Percentiles rank a stretch among this genome's conserved stretches.
Conservation (phyloP, 2,113 vertebrate species). For the Origma solitaria region DNA sequence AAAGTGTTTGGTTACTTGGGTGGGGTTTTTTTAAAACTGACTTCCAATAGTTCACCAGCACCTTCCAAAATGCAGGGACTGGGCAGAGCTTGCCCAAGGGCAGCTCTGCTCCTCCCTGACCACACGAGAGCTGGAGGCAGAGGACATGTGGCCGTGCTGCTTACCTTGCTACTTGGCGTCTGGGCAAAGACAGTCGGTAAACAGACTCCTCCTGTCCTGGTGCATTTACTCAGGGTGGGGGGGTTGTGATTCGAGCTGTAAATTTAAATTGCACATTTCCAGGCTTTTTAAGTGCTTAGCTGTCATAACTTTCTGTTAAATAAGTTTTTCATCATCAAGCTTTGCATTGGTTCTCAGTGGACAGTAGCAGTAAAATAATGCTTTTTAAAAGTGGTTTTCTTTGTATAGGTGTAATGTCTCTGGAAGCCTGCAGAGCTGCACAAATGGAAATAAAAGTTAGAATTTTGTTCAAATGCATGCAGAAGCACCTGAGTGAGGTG, state of each 20-base stretch:
- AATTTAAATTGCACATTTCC: background rate
- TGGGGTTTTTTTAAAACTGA: background rate
- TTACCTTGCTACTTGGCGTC: background rate
- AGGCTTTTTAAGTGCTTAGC: background rate
- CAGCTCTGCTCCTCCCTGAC: background rate
- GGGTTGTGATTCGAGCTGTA: background rate
- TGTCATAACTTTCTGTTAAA: background rate
- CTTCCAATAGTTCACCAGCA: background rate
- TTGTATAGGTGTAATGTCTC: background rate
- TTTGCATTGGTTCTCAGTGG: background rate
- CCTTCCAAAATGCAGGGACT: background rate
- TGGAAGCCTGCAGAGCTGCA: background rate
- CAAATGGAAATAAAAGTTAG: background rate
- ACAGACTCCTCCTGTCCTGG: background rate
- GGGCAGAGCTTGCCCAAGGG: background rate
- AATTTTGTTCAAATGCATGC: background rate
- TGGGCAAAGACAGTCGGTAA: fast-evolving
- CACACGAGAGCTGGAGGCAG: background rate
- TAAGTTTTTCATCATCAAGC: background rate
- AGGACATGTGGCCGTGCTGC: background rate
- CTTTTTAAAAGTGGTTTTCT: background rate
- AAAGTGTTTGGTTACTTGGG: background rate
- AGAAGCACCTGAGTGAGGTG: background rate
- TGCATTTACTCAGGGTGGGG: background rate
- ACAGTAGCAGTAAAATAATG: background rate